Conservation (phyloP, 2,113 vertebrate species). For the Pseudopipra pipra region DNA sequence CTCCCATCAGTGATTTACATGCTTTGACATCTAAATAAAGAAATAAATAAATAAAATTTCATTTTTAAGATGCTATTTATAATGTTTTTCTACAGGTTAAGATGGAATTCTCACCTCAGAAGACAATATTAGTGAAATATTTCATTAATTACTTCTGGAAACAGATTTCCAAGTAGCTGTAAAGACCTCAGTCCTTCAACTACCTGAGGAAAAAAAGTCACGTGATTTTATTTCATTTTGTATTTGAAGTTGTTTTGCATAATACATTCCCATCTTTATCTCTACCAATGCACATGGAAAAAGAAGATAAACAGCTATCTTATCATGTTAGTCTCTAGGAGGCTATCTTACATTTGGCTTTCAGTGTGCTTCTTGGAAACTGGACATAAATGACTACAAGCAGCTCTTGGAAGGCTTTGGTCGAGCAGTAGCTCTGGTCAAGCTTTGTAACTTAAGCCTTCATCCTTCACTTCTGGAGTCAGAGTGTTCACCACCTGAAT, state of each 20-base stretch:
- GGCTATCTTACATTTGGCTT: neutral
- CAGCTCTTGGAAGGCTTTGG: neutral
- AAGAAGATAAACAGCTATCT: neutral
- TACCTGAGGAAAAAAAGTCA: neutral
- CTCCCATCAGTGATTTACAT: neutral
- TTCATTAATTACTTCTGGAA: neutral
- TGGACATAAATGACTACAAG: neutral
- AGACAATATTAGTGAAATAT: neutral
- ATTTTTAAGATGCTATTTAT: neutral
- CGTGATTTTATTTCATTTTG: neutral
- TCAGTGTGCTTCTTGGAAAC: neutral
- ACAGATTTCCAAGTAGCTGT: neutral
- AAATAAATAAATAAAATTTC: neutral
- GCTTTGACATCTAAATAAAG: neutral
- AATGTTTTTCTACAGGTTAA: neutral
- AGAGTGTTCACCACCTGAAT: neutral
- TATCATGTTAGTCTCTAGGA: neutral
- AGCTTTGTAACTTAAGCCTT: neutral
- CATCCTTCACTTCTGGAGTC: neutral
- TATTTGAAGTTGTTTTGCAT: neutral
- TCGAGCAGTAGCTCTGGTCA: neutral
- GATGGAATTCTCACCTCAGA: neutral
- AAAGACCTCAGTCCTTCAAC: neutral
- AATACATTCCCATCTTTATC: neutral
- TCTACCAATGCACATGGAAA: neutral